These are phyloP conservation scores for Dendrolimus pini DNA, from an alignment of 2,888 invertebrate species.

Conservation along the genomic window DNA sequence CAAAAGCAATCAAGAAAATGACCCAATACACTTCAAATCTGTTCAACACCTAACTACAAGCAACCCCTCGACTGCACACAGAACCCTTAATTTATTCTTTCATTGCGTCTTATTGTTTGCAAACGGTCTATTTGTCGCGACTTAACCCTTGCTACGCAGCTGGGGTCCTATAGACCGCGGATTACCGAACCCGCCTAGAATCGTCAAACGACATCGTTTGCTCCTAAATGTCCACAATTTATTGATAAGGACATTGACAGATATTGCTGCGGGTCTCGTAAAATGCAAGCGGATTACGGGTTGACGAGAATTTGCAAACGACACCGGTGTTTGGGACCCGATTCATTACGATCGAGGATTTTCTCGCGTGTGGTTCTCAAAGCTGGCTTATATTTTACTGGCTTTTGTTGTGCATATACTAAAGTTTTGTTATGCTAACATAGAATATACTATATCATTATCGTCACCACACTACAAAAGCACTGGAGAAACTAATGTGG, in stretches of 20 bases:
- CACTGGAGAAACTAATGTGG: too few species aligned
- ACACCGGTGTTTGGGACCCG: slow-evolving; percentile 55
- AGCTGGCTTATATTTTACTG: slow-evolving; percentile 37
- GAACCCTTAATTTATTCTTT: slow-evolving; percentile 72
- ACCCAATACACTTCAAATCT: slow-evolving; percentile 1
- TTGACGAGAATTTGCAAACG: slow-evolving; percentile 66
- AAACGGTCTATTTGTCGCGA: slow-evolving; percentile 75
- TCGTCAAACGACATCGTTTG: slow-evolving; percentile 71
- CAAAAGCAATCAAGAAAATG: neutral
- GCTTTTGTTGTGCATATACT: slow-evolving; percentile 36
- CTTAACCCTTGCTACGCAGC: slow-evolving; percentile 73
- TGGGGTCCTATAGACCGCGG: slow-evolving; percentile 66
- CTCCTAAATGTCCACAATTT: slow-evolving; percentile 66
- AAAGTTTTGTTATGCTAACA: neutral
- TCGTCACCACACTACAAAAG: too few species aligned
- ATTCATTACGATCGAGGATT: slow-evolving; percentile 51
- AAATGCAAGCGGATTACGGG: slow-evolving; percentile 73
- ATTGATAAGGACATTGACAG: slow-evolving; percentile 76
- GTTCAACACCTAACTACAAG: slow-evolving; percentile 5
- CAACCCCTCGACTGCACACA: slow-evolving; percentile 3
- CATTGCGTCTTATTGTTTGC: slow-evolving; percentile 76
- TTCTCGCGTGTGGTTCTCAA: slow-evolving; percentile 21
- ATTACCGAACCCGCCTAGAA: slow-evolving; percentile 62
- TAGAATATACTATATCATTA: too few species aligned
- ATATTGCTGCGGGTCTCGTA: slow-evolving; percentile 69